Base-by-base conservation (phyloP, 2,888 invertebrate genomes). In the Herminia tarsipennalis region DNA sequence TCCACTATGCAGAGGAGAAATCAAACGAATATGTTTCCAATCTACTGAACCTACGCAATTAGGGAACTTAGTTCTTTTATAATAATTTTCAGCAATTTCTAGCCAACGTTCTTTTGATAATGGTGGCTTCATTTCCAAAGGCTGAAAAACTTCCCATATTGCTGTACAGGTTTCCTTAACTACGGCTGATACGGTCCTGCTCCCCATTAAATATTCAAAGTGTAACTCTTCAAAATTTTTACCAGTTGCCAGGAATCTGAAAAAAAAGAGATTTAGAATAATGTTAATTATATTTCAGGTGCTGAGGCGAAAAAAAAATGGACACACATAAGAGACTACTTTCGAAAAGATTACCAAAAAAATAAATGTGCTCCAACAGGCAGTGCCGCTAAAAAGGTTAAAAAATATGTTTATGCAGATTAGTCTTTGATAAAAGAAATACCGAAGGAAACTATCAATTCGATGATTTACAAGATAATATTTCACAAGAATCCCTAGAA, bases 161-260 rank as follows among this genome's bases (percentile, higher is more conserved):
- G 41, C 46, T 40, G 3, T 13, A 56, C 53, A 54, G 22, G 54
- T 56, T 52, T 56, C 53, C 27, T 51, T 39, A 49, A 60, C 55
- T 14, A 56, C 5, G 1, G 40, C 43, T 13, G 53, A 54, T 16
- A 51, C 44, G 8, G 59, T 56, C 12, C 38, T 3, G 44, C 51
- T 60, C 6, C 56, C 60, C 47, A 56, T 36, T n/a, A 42, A 8
- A 52, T 29, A 56, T n/a, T 51, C 53, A 35, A 32, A 30, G 3
- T 44, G 17, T 38, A 56, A 39, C 12, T 53, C 56, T 56, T 54
- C 46, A 39, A 53, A 56, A 30, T 50, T 56, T 18, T 21, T 9
- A 29, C 56, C 53, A 32, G 50, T 53, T 36, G 43, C 52, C 33
- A 60, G 52, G 25, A 53, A 61, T 57, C 56, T 55, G 52, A 43